Evolutionary conservation across 2,113 vertebrate species (phyloP).

Genomic region (Galbula dea): DNA sequence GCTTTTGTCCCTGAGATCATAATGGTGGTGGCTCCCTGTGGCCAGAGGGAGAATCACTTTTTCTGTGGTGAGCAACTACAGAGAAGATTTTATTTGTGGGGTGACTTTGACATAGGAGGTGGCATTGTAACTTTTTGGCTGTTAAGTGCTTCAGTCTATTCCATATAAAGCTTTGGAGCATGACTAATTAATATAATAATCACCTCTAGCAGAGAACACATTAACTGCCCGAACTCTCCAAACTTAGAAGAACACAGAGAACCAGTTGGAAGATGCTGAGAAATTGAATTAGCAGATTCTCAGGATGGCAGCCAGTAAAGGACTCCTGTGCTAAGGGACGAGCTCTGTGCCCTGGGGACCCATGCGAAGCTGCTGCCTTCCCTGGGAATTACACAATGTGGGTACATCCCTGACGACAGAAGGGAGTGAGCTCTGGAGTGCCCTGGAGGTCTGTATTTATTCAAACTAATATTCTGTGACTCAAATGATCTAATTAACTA

Average conservation of each 20-base stretch:
- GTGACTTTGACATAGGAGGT: not conserved
- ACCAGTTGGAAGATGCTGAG: not conserved
- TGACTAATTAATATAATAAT: slow-evolving; percentile 25
- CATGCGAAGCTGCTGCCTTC: not conserved
- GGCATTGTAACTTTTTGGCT: not conserved
- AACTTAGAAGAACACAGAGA: not conserved
- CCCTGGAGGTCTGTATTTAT: not conserved
- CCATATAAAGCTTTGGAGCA: not conserved
- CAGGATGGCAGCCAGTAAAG: not conserved
- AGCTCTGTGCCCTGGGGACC: not conserved
- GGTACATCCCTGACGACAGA: not conserved
- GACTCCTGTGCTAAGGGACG: not conserved
- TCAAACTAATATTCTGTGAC: not conserved
- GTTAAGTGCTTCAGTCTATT: not conserved
- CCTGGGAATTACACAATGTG: not conserved
- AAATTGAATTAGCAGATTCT: slow-evolving; percentile 34
- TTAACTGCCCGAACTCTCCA: not conserved
- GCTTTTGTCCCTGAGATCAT: not conserved
- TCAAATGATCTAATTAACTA: slow-evolving; percentile 22
- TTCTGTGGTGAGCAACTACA: not conserved
- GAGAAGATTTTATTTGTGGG: not conserved
- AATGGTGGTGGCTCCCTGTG: not conserved
- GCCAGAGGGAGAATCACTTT: not conserved
- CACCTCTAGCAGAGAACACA: not conserved
- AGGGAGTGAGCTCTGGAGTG: not conserved